Percentiles rank a stretch among this genome's conserved stretches.
phyloP scores from a whole-genome alignment of 2,888 invertebrate genomes.

The Exephanes ischioxanthus region DNA sequence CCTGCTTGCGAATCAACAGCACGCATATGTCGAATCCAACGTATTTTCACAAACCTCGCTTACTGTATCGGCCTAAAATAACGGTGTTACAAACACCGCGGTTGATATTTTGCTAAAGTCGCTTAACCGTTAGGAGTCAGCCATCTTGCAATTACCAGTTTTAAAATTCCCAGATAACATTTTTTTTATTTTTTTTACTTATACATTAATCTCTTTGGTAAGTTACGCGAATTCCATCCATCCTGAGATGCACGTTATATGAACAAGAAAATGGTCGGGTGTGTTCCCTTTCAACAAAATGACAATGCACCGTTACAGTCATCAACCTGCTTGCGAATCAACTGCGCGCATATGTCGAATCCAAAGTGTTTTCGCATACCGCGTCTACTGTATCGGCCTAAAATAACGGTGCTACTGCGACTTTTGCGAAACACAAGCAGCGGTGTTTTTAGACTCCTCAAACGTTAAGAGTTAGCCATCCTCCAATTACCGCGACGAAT shows the following conservation, averaged over 20 bases:
- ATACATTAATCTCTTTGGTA: too few species aligned
- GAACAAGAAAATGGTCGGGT: neutral
- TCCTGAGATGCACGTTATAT: too few species aligned
- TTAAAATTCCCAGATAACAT: too few species aligned
- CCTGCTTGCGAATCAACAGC: neutral
- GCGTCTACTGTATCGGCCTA: slow-evolving; percentile 29
- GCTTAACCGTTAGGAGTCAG: slow-evolving; percentile 39
- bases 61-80: slow-evolving; percentile 48
- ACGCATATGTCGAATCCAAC: neutral
- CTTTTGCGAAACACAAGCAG: slow-evolving; percentile 50
- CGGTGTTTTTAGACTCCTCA: slow-evolving; percentile 25
- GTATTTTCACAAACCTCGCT: slow-evolving; percentile 17
- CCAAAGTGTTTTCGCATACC: slow-evolving; percentile 22
- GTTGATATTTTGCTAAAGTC: slow-evolving; percentile 48
- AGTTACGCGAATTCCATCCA: too few species aligned
- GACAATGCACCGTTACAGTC: neutral
- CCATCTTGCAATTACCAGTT: slow-evolving; percentile 71
- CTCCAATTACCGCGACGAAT: slow-evolving; percentile 71
- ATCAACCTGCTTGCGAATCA: neutral
- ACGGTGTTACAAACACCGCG: slow-evolving; percentile 44
- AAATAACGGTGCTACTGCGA: slow-evolving; percentile 61
- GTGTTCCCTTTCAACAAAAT: neutral
- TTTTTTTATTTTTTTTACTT: too few species aligned
- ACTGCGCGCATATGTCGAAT: neutral
- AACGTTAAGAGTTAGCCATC: slow-evolving; percentile 57